Base-by-base conservation (phyloP, 2,113 vertebrate species). In the Lampris incognitus region DNA sequence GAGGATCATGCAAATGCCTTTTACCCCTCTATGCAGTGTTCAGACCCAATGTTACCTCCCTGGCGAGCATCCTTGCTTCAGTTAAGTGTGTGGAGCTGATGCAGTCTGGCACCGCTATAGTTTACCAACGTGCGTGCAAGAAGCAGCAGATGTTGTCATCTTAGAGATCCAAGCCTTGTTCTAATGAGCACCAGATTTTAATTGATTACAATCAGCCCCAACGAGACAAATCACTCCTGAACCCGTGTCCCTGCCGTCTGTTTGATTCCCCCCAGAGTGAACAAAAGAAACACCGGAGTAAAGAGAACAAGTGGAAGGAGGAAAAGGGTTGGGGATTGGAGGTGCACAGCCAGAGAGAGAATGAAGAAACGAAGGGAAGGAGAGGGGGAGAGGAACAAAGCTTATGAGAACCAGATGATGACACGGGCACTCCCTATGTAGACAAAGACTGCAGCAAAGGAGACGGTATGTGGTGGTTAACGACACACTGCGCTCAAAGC, bases 131-230 rank as follows among this genome's bases (percentile, higher is more conserved):
- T 41, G 69, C 64, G 65, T 56, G 52, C 57, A 66, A 49, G 10
- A 24, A 57, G 64, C 56, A 71, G 67, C 70, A 74, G 68, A 81
- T 83, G 74, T 40, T 62, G 70, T 73, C 80, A 66, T 70, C 48
- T 57, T 83, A 50, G 79, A 77, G 73, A 72, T 78, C 72, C 46
- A 65, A 74, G 73, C 77, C 50, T 36, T 55, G 42, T 51, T 79
- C 54, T 82, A 81, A 83, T 82, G 82, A 87, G 78, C 56, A 82
- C 55, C 67, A 69, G 60, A 72, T 6, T 66, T 37, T 79, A 85
- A 83, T 76, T 87, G 81, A 85, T 87, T 87, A 71, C 81, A 85
- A 64, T 85, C 85, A 83, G 66, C 67, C 58, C 77, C 69, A 81
- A 70, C 78, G 72, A 83, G 76, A 72, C 72, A 80, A 83, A 88